Conservation (phyloP, 2,797 vertebrate species). For the Gymnodraco acuticeps region DNA sequence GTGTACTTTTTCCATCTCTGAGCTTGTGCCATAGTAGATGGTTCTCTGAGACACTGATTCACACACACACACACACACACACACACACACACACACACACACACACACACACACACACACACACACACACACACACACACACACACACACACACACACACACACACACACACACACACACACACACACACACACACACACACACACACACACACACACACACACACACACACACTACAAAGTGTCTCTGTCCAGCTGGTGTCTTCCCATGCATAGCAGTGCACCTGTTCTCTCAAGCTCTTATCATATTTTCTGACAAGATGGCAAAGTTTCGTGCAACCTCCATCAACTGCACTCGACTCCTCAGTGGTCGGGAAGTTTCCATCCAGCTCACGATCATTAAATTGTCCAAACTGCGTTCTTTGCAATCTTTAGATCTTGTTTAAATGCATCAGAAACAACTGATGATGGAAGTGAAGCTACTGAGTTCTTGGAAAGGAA, state of each 20-base stretch:
- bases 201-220: slow-evolving; percentile 9
- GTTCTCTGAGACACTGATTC: slow-evolving; percentile 13
- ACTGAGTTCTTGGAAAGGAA: neutral
- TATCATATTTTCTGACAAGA: slow-evolving; percentile 45
- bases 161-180: slow-evolving; percentile 8
- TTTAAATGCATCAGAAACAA: neutral
- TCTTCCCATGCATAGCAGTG: slow-evolving; percentile 46
- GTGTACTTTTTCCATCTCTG: neutral
- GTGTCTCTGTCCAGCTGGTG: slow-evolving; percentile 48
- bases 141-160: slow-evolving; percentile 18
- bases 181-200: slow-evolving; percentile 18
- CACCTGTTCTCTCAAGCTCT: slow-evolving; percentile 50
- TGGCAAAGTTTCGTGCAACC: slow-evolving; percentile 18
- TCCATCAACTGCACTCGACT: neutral
- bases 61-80: slow-evolving; percentile 4
- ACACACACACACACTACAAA: slow-evolving; percentile 7
- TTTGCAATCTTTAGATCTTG: too few relatives aligned
- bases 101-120: slow-evolving; percentile 9
- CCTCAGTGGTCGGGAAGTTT: neutral
- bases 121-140: slow-evolving; percentile 9
- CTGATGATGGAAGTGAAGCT: neutral
- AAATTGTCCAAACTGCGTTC: neutral
- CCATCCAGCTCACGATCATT: neutral
- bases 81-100: slow-evolving; percentile 9
- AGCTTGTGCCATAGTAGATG: neutral